Percentiles rank a stretch among this genome's conserved stretches.
phyloP scores from a whole-genome alignment of 2,888 invertebrate species.

The Pseudococcus jackbeardsleyi region DNA sequence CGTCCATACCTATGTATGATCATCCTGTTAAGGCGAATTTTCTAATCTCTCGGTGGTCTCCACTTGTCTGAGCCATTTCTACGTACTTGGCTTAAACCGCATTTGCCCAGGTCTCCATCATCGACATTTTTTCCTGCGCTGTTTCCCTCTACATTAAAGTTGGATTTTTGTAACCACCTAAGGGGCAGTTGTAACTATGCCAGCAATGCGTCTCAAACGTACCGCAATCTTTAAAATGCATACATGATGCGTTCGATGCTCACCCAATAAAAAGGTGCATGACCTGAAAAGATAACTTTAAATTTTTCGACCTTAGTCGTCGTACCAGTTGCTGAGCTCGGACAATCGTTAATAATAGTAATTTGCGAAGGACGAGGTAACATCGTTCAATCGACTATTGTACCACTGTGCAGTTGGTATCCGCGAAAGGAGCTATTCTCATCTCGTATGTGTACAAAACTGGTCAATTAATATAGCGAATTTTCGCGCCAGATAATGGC shows the following conservation, averaged over 20 bases:
- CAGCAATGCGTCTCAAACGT: too few relatives aligned
- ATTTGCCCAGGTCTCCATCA: neutral
- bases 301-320: conserved; percentile 34
- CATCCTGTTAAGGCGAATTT: neutral
- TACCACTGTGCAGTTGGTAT: neutral
- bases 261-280: neutral
- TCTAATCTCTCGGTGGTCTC: conserved; percentile 46
- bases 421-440: neutral
- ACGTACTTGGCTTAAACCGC: neutral
- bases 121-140: neutral
- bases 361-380: conserved; percentile 44
- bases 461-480: neutral
- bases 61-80: conserved; percentile 19
- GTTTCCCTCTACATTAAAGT: too few relatives aligned
- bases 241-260: too few relatives aligned
- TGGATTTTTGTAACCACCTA: too few relatives aligned
- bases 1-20: neutral
- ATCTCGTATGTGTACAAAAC: neutral
- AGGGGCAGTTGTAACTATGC: too few relatives aligned
- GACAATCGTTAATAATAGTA: conserved; percentile 52
- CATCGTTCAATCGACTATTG: conserved; percentile 24
- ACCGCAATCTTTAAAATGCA: too few relatives aligned
- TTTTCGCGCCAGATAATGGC: neutral
- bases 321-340: neutral
- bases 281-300: neutral